These are phyloP conservation scores for Atrina japonica DNA, from an alignment of 2,888 invertebrate genomes.

Conservation along the genomic window DNA sequence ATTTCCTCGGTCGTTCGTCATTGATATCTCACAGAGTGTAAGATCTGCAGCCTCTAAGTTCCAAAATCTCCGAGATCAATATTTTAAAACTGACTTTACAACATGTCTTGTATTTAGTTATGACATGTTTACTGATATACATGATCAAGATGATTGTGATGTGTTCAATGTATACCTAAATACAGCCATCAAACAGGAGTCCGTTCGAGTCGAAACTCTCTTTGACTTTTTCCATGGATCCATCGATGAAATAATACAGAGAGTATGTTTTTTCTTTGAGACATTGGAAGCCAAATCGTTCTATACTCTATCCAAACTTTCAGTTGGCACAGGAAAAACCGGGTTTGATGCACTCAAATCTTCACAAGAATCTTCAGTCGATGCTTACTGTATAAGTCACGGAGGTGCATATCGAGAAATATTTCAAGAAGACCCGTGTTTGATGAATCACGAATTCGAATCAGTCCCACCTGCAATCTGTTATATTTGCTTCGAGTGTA, in stretches of 20 bases:
- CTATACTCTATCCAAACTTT: not conserved
- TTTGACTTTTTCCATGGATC: constrained; percentile 55
- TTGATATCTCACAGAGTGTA: constrained; percentile 55
- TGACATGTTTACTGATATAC: constrained; percentile 20
- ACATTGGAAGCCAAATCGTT: not conserved
- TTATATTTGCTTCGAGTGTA: constrained; percentile 55
- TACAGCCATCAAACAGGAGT: constrained; percentile 36
- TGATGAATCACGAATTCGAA: constrained; percentile 17
- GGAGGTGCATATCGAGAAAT: not conserved
- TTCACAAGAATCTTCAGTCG: not conserved
- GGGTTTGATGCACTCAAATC: constrained; percentile 21
- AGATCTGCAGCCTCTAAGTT: constrained; percentile 18
- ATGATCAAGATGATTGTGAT: constrained; percentile 39
- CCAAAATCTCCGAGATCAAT: constrained; percentile 4
- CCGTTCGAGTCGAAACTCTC: constrained; percentile 52
- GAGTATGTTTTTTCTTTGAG: constrained; percentile 6
- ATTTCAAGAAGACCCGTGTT: constrained; percentile 1
- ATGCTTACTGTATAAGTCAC: not conserved
- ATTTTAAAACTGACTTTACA: constrained; percentile 24
- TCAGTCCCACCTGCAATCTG: constrained; percentile 46
- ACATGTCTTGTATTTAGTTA: constrained; percentile 38
- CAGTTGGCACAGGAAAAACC: not conserved
- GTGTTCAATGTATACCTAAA: constrained; percentile 57
- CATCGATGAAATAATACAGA: constrained; percentile 51
- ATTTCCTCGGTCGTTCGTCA: constrained; percentile 60